These are phyloP conservation scores for Oryzias javanicus DNA, from an alignment of 2,113 vertebrate species.

Conservation along the genomic window DNA sequence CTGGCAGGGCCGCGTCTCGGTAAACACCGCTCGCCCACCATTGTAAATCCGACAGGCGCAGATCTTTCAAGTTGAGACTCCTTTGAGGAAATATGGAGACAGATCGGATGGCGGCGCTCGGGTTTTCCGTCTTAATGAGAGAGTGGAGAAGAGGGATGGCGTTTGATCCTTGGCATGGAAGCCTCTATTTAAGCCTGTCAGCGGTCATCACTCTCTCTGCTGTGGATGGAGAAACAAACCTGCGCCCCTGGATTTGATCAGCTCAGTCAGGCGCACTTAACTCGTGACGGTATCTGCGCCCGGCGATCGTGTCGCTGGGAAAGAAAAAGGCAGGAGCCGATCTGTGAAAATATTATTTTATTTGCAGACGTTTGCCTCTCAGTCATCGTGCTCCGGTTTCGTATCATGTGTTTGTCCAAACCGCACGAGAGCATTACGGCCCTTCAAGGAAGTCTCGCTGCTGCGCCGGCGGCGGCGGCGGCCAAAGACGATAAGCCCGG, in stretches of 20 bases:
- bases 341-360: conserved; percentile 84
- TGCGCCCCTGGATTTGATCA: conserved; percentile 66
- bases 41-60: conserved; percentile 81
- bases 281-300: conserved; percentile 44
- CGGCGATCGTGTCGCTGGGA: conserved; percentile 67
- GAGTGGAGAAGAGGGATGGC: conserved; percentile 77
- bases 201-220: conserved; percentile 71
- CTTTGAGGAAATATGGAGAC: conserved; percentile 79
- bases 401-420: conserved; percentile 75
- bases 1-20: conserved; percentile 74
- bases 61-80: conserved; percentile 79
- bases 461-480: conserved; percentile 59
- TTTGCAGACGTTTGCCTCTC: conserved; percentile 73
- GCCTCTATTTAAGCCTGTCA: conserved; percentile 80
- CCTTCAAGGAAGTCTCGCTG: conserved; percentile 66
- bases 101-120: conserved; percentile 75
- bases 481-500: conserved; percentile 70
- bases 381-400: conserved; percentile 76
- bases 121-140: conserved; percentile 80
- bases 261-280: conserved; percentile 50
- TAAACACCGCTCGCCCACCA: conserved; percentile 79
- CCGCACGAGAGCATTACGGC: conserved; percentile 72
- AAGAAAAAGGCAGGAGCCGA: conserved; percentile 71
- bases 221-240: conserved; percentile 60
- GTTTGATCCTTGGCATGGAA: conserved; percentile 79